Percentiles rank a stretch among this genome's conserved stretches.
phyloP scores from a whole-genome alignment of 1,140 invertebrate species.

The Ectropis grisescens region DNA sequence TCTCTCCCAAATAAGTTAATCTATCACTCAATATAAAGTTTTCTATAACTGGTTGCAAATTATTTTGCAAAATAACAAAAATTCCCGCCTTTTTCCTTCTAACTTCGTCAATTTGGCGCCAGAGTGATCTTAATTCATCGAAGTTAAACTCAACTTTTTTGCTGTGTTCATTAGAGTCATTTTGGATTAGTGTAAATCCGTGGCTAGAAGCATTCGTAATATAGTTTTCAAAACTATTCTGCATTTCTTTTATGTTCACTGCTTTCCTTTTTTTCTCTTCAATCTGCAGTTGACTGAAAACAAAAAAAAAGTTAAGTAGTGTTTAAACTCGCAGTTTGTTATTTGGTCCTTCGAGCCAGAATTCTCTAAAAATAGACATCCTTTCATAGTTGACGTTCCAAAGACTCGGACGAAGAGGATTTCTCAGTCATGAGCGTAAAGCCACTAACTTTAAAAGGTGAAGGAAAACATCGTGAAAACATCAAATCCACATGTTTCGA shows the following conservation, averaged over 20 bases:
- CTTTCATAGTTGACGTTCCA: no score
- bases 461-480: no score
- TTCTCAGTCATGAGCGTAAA: no score
- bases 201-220: conserved; percentile 44
- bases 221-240: conserved; percentile 67
- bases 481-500: no score
- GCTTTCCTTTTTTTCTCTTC: conserved; percentile 72
- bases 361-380: no score
- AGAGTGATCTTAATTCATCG: conserved; percentile 32
- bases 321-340: no score
- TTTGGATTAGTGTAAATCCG: conserved; percentile 37
- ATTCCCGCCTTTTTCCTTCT: conserved; percentile 57
- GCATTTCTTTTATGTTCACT: conserved; percentile 61
- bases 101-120: conserved; percentile 31
- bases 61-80: conserved; percentile 43
- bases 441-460: no score
- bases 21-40: conserved; percentile 78
- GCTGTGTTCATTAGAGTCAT: background rate
- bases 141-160: conserved; percentile 17
- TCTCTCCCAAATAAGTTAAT: conserved; percentile 74
- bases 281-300: conserved; percentile 70
- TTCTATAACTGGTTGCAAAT: conserved; percentile 74
- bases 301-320: conserved; percentile 5
- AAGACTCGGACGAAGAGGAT: no score
- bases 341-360: no score